Conservation (phyloP, 1,140 invertebrate species). For the Streblospio benedicti region DNA sequence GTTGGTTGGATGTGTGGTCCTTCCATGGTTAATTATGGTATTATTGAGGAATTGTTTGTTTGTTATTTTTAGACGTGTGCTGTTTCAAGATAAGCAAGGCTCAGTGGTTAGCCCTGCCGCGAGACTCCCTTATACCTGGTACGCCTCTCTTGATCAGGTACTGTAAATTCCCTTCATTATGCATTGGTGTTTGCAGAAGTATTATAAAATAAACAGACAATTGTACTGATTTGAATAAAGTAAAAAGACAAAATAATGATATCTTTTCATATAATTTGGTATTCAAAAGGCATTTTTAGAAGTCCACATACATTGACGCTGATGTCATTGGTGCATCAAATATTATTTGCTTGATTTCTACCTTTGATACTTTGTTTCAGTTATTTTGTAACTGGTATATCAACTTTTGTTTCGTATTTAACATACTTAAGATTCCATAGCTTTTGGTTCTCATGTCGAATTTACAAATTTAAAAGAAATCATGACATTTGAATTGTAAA, state of each 20-base stretch:
- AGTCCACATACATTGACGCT: background rate
- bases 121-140: conserved; percentile 37
- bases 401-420: too few relatives aligned
- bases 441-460: too few relatives aligned
- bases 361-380: background rate
- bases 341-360: background rate
- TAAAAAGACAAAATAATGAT: background rate
- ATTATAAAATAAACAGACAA: background rate
- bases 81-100: conserved; percentile 21
- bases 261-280: background rate
- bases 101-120: conserved; percentile 29
- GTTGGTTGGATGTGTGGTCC: too few relatives aligned
- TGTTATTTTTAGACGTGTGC: conserved; percentile 18
- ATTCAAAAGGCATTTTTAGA: background rate
- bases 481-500: too few relatives aligned
- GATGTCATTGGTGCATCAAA: background rate
- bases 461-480: too few relatives aligned
- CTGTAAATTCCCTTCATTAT: conserved; percentile 23
- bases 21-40: too few relatives aligned
- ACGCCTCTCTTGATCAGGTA: conserved; percentile 8
- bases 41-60: too few relatives aligned
- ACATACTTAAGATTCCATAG: too few relatives aligned
- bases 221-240: background rate
- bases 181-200: background rate
- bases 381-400: too few relatives aligned